Percentiles rank a stretch among this genome's conserved stretches.
phyloP scores from a whole-genome alignment of 92 coral and sea anemone genomes.

The Blastomussa wellsi region DNA sequence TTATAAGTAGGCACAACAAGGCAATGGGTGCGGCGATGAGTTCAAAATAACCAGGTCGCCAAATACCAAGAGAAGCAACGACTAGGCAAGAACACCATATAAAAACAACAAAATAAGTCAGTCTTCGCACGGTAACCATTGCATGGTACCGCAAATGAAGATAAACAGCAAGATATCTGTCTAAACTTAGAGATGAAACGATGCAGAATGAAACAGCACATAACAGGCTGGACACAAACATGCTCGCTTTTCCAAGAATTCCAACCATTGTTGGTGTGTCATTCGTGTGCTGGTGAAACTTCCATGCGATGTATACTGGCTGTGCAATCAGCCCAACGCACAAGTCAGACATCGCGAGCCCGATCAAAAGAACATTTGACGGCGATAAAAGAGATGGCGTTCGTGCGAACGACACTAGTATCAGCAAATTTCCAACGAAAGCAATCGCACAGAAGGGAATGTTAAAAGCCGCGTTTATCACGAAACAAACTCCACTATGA shows the following conservation, averaged over 20 bases:
- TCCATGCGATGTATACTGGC: constrained; percentile 4
- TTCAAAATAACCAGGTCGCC: not conserved
- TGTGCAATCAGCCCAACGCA: constrained; percentile 13
- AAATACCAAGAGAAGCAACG: not conserved
- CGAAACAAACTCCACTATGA: not conserved
- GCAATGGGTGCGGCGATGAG: not conserved
- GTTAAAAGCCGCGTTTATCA: constrained; percentile 20
- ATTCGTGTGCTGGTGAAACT: not conserved
- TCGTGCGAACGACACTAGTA: not conserved
- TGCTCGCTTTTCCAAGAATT: not conserved
- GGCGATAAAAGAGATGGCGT: not conserved
- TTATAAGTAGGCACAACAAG: not conserved
- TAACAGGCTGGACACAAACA: not conserved
- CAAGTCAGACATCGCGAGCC: constrained; percentile 13
- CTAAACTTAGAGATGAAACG: not conserved
- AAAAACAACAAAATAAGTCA: not conserved
- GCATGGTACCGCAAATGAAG: constrained; percentile 17
- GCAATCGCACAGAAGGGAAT: constrained; percentile 2
- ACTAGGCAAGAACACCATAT: not conserved
- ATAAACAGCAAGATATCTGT: constrained; percentile 5
- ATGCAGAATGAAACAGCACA: constrained; percentile 1
- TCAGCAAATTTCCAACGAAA: not conserved
- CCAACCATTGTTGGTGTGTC: not conserved
- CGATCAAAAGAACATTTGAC: not conserved
- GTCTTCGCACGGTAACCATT: not conserved